Evolutionary conservation across 2,797 vertebrate genomes (phyloP).

Genomic region (Lithobates pipiens): DNA sequence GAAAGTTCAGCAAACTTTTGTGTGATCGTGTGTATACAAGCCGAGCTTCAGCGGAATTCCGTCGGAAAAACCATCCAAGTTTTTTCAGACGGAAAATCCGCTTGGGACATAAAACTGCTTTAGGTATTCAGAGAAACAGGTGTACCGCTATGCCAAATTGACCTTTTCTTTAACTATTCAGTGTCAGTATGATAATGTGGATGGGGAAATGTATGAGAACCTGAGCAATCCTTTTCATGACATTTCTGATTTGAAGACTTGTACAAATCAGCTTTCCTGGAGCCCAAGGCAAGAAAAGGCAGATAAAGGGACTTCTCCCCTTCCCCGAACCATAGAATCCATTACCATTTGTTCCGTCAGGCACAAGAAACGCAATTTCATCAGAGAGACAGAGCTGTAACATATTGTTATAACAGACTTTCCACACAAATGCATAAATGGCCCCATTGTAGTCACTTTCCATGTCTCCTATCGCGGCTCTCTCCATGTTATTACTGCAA

Average conservation of each 20-base stretch:
- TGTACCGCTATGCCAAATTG: too few relatives aligned
- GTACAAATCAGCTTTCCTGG: not conserved
- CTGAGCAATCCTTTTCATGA: not conserved
- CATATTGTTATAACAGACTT: not conserved
- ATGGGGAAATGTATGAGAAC: not conserved
- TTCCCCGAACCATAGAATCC: conserved; percentile 35
- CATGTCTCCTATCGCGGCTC: not conserved
- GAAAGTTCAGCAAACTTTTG: too few relatives aligned
- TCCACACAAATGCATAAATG: conserved; percentile 20
- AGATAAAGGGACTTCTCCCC: not conserved
- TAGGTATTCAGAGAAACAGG: too few relatives aligned
- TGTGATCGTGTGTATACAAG: too few relatives aligned
- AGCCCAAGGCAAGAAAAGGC: not conserved
- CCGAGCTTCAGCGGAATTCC: too few relatives aligned
- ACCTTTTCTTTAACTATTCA: not conserved
- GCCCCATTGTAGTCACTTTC: not conserved
- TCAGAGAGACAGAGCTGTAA: conserved; percentile 2
- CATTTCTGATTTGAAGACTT: not conserved
- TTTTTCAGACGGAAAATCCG: too few relatives aligned
- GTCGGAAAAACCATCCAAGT: too few relatives aligned
- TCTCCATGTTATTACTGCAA: not conserved
- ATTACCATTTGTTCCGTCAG: conserved; percentile 30
- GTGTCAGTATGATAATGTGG: not conserved
- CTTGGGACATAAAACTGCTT: too few relatives aligned
- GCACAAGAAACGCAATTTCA: conserved; percentile 26